A percentile compares a stretch with the other conserved stretches of the same genome.
Evolutionary conservation across 2,888 invertebrate genomes (phyloP).

Genomic region (Callyntrura sp.): DNA sequence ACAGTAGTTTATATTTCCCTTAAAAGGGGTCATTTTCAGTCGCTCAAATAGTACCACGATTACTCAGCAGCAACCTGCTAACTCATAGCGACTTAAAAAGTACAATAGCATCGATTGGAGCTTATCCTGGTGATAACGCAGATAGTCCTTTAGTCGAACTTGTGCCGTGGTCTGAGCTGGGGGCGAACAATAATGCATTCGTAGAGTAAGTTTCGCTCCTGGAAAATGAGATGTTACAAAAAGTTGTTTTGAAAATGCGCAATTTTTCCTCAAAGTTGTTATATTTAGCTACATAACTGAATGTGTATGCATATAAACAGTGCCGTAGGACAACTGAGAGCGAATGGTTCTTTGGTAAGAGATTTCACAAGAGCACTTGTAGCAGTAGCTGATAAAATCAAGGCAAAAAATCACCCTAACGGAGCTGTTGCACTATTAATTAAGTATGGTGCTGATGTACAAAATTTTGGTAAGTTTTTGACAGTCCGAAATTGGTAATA

Average conservation of each 20-base stretch:
- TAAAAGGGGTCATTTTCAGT: conserved; percentile 63
- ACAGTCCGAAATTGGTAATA: too few species aligned
- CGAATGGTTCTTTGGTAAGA: conserved; percentile 57
- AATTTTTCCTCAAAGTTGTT: too few species aligned
- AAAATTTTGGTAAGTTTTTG: conserved; percentile 63
- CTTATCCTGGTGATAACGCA: conserved; percentile 53
- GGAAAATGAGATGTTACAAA: too few species aligned
- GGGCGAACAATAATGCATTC: conserved; percentile 56
- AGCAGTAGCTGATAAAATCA: conserved; percentile 63
- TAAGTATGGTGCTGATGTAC: conserved; percentile 70
- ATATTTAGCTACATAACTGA: neutral
- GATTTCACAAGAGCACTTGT: conserved; percentile 71
- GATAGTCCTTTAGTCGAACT: conserved; percentile 29
- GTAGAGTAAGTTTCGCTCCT: conserved; percentile 56
- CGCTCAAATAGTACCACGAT: conserved; percentile 56
- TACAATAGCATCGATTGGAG: conserved; percentile 65
- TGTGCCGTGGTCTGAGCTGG: conserved; percentile 72
- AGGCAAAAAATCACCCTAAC: conserved; percentile 64
- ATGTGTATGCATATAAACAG: conserved; percentile 20
- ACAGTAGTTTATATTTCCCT: neutral
- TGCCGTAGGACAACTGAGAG: conserved; percentile 57
- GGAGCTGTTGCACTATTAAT: conserved; percentile 76
- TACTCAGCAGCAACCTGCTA: conserved; percentile 25
- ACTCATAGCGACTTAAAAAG: neutral
- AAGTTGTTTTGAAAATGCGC: too few species aligned